A percentile compares a stretch with the other conserved stretches of the same genome.
phyloP scores from a whole-genome alignment of 2,797 vertebrate genomes.

The Aplochiton taeniatus region DNA sequence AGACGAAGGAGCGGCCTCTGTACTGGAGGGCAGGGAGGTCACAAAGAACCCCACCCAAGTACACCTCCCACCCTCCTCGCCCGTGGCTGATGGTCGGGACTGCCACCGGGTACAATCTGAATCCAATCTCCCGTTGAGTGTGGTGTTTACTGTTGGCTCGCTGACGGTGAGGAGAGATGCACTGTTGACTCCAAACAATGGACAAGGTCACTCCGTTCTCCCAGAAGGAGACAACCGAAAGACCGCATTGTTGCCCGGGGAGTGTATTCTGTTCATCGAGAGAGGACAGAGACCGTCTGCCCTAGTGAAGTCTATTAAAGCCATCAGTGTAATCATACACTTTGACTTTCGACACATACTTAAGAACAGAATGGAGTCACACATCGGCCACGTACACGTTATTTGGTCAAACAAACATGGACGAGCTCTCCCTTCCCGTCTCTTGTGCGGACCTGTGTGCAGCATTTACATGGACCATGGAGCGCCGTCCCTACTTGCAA shows the following conservation, averaged over 20 bases:
- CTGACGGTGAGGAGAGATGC: neutral
- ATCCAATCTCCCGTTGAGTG: too few species aligned
- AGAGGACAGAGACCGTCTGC: neutral
- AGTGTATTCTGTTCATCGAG: neutral
- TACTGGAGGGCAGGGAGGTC: neutral
- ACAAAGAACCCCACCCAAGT: neutral
- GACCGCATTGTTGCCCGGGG: neutral
- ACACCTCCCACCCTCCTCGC: neutral
- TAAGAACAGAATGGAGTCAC: too few species aligned
- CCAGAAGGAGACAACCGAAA: neutral
- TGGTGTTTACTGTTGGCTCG: neutral
- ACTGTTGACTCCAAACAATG: slow-evolving; percentile 1
- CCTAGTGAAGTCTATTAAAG: neutral
- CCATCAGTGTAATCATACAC: neutral
- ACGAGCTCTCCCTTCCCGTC: neutral
- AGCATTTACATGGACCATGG: slow-evolving; percentile 28
- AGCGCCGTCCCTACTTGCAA: slow-evolving; percentile 33
- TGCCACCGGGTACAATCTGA: too few species aligned
- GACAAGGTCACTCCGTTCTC: neutral
- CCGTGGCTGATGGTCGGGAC: too few species aligned
- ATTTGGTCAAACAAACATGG: neutral
- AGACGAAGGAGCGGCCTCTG: neutral
- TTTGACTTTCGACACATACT: neutral
- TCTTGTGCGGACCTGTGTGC: neutral
- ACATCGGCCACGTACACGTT: too few species aligned